These are phyloP conservation scores for Entosphenus tridentatus DNA, from an alignment of 2,113 vertebrate genomes.

Conservation along the genomic window DNA sequence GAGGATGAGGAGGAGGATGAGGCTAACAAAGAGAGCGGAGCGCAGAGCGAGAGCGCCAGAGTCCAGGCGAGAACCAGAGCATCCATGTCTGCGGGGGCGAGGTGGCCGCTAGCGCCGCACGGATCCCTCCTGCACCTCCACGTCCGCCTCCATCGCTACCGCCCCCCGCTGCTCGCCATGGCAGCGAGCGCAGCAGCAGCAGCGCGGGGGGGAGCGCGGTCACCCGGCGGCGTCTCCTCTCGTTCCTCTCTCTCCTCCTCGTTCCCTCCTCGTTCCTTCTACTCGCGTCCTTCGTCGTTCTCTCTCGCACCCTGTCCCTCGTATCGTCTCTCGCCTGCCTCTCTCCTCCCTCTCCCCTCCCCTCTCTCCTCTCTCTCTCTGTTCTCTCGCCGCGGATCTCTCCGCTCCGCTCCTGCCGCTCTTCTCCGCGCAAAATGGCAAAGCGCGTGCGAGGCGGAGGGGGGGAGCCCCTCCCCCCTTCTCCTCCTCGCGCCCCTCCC, in stretches of 20 bases:
- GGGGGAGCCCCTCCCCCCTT: conserved; percentile 34
- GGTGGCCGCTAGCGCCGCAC: no score
- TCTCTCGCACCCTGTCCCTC: not conserved
- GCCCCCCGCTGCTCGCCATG: not conserved
- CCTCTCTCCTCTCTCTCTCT: conserved; percentile 12
- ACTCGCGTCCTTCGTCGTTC: not conserved
- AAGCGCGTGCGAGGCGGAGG: conserved; percentile 28
- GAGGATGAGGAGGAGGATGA: no score
- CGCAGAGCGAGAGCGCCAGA: no score
- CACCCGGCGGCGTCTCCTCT: not conserved
- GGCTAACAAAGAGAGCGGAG: no score
- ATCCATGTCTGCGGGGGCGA: no score
- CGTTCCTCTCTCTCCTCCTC: not conserved
- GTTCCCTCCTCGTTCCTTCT: not conserved
- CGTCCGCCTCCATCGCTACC: conserved; percentile 5
- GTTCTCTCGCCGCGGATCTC: conserved; percentile 18
- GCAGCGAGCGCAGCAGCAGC: not conserved
- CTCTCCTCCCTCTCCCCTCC: not conserved
- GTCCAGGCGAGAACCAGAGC: no score
- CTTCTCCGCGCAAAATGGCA: conserved; percentile 25
- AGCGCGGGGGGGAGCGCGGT: not conserved
- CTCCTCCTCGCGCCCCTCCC: conserved; percentile 40
- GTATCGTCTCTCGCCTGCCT: not conserved
- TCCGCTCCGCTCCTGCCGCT: conserved; percentile 22
- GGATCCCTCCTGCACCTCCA: not conserved